Conservation (phyloP, 2,888 invertebrate species). For the Quadroppia sp. region DNA sequence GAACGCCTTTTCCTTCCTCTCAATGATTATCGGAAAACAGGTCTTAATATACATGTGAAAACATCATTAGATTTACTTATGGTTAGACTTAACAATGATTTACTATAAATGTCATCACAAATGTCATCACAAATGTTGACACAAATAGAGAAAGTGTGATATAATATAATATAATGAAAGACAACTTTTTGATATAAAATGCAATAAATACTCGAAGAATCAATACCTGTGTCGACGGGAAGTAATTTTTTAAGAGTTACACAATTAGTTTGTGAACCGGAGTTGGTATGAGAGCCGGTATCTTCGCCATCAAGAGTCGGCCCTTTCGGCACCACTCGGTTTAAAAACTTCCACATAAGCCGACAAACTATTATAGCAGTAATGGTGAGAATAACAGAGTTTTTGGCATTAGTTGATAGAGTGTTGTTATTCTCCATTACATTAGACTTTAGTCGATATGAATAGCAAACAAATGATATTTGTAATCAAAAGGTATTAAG, state of each 20-base stretch:
- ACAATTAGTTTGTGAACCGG: not conserved
- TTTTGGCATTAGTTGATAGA: not conserved
- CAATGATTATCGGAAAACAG: too few relatives aligned
- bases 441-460: constrained; percentile 22
- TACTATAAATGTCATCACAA: too few relatives aligned
- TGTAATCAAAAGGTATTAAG: not conserved
- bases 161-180: too few relatives aligned
- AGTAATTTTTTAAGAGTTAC: not conserved
- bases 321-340: constrained; percentile 19
- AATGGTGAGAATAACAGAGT: constrained; percentile 17
- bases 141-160: too few relatives aligned
- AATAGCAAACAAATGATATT: constrained; percentile 11
- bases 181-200: not conserved
- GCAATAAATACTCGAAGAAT: not conserved
- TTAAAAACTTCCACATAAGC: constrained; percentile 41
- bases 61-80: too few relatives aligned
- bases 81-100: too few relatives aligned
- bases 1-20: too few relatives aligned
- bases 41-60: too few relatives aligned
- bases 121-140: too few relatives aligned
- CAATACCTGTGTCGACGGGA: not conserved
- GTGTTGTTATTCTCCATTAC: constrained; percentile 28
- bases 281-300: not conserved
- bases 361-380: constrained; percentile 36
- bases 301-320: not conserved